Base-by-base conservation (phyloP, 2,888 invertebrate species). In the Himalopsyche kuldschensis region DNA sequence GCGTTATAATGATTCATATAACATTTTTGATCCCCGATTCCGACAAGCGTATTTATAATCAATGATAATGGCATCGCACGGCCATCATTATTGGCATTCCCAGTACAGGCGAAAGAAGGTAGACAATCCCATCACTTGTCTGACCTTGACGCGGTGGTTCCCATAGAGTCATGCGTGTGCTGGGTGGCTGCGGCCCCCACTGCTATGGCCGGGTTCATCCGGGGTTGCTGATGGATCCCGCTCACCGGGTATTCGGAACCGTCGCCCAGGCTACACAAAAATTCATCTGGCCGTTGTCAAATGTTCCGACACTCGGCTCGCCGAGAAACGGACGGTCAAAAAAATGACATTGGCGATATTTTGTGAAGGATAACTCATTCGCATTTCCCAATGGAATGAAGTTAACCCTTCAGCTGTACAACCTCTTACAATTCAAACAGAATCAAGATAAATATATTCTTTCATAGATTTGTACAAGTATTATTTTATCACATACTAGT, bases 221-320 rank as follows among this genome's bases (percentile, higher is more conserved):
- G 89, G 88, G 91, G 91, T 88, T 92, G 92, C 90, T 95, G 95
- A 89, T 93, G 93, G 89, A 92, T 92, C 88, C 94, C 93, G 88
- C 95, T 94, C 90, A 96, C 96, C 88, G 96, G 96, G 93, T 93
- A 97, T 91, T 93, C 94, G 91, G 96, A 94, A 92, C 97, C 97
- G 92, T 97, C 96, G 91, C 97, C 97, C 92, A 95, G 93, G 95
- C 97, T 97, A 94, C 90, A 85, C 84, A 86, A 75, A 86, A 86
- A 83, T 75, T 76, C 27, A 55, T 78, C 81, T 47, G 41, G 30
- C 75, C 69, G 47, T 55, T 24, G 55, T 55, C 55, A 55, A 55
- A 55, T 55, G 55, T 55, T 55, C 41, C 55, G 20, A 55, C 55
- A 3, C 55, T 55, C 24, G 24, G 20, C 20, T 20, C 15, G n/a